Evolutionary conservation across 2,797 vertebrate genomes (phyloP).

Genomic region (Acrossocheilus wenchowensis): DNA sequence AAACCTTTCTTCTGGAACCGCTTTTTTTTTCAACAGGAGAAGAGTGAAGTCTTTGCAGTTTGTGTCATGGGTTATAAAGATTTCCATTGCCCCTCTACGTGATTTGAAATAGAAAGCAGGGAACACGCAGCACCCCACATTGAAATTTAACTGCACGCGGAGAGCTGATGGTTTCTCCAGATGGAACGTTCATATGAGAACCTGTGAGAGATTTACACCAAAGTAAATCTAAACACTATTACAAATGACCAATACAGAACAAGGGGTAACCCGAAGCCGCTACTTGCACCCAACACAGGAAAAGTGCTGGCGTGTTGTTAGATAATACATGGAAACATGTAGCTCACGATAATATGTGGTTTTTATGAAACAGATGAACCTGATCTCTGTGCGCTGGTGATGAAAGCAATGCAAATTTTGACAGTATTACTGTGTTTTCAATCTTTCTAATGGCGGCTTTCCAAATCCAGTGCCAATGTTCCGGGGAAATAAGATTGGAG

Average conservation of each 20-base stretch:
- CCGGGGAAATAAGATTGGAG: slow-evolving; percentile 37
- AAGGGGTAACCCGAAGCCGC: slow-evolving; percentile 43
- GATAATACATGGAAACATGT: slow-evolving; percentile 51
- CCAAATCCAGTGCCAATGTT: slow-evolving; percentile 51
- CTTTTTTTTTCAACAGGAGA: slow-evolving; percentile 36
- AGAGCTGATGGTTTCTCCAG: slow-evolving; percentile 65
- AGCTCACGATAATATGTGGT: slow-evolving; percentile 25
- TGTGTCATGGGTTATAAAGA: slow-evolving; percentile 51
- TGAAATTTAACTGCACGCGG: slow-evolving; percentile 58
- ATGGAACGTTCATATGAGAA: slow-evolving; percentile 51
- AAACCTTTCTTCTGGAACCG: slow-evolving; percentile 34
- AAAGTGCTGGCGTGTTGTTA: slow-evolving; percentile 26
- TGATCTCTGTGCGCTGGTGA: slow-evolving; percentile 7
- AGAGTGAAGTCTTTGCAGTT: slow-evolving; percentile 41
- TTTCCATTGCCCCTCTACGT: slow-evolving; percentile 58
- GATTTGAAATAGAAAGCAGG: slow-evolving; percentile 52
- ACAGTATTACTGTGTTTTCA: slow-evolving; percentile 44
- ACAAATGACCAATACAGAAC: slow-evolving; percentile 58
- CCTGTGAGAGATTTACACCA: slow-evolving; percentile 58
- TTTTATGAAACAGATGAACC: slow-evolving; percentile 39
- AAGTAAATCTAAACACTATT: slow-evolving; percentile 60
- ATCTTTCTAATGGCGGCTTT: slow-evolving; percentile 35
- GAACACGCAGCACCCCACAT: slow-evolving; percentile 52
- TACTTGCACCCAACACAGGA: slow-evolving; percentile 29
- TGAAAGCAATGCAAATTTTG: slow-evolving; percentile 42